Percentiles rank a stretch among this genome's conserved stretches.
These are phyloP conservation scores for Hydractinia echinata DNA, from an alignment of 30 jellyfish, hydroid and myxozoan species.

Conservation along the genomic window DNA sequence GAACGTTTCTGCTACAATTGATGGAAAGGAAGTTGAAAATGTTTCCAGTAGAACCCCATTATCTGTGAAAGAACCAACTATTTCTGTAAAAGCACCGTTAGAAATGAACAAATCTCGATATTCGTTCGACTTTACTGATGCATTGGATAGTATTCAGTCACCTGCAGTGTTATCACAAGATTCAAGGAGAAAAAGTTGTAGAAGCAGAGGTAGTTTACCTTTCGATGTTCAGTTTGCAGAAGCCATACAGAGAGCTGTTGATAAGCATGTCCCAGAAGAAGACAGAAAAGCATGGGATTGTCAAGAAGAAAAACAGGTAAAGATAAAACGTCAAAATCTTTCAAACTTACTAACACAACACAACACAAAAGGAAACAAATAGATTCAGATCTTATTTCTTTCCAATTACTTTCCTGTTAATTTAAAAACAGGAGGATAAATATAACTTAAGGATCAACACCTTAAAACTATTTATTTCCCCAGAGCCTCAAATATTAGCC, in stretches of 20 bases:
- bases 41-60: not conserved
- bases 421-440: no score
- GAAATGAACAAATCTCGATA: slow-evolving; percentile 52
- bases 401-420: not conserved
- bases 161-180: slow-evolving; percentile 63
- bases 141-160: slow-evolving; percentile 66
- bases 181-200: slow-evolving; percentile 56
- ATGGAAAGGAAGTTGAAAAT: not conserved
- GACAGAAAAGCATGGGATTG: slow-evolving; percentile 16
- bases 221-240: slow-evolving; percentile 71
- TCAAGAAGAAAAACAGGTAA: not conserved
- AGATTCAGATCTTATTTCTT: not conserved
- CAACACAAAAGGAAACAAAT: not conserved
- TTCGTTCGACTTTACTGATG: slow-evolving; percentile 69
- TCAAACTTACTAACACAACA: not conserved
- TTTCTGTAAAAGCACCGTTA: slow-evolving; percentile 34
- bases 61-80: slow-evolving; percentile 23
- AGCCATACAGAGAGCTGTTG: slow-evolving; percentile 63
- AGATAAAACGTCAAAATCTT: not conserved
- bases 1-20: not conserved
- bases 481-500: no score
- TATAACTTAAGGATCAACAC: no score
- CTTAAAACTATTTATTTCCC: no score
- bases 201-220: slow-evolving; percentile 79
- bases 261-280: slow-evolving; percentile 26